These are phyloP conservation scores for Drosophila parthenogenetica DNA, from an alignment of 2,888 invertebrate genomes.

Conservation along the genomic window DNA sequence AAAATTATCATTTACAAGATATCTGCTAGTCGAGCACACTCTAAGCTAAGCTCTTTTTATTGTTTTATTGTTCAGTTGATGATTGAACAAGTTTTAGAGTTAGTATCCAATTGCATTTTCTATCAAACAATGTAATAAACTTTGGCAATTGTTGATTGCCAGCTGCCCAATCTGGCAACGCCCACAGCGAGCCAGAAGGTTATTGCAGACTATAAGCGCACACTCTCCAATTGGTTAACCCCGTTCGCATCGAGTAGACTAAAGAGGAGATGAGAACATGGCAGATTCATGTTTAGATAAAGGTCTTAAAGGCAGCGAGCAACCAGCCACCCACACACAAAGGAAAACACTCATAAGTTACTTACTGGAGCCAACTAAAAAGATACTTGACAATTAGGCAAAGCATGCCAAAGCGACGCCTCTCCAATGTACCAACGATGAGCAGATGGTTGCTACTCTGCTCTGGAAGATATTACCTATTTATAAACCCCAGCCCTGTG, in stretches of 20 bases:
- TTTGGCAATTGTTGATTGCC: conserved; percentile 25
- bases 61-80: conserved; percentile 17
- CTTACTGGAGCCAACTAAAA: conserved; percentile 21
- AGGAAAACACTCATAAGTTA: conserved; percentile 15
- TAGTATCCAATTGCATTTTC: conserved; percentile 21
- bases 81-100: conserved; percentile 18
- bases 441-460: conserved; percentile 16
- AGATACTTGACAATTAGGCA: conserved; percentile 30
- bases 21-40: background rate
- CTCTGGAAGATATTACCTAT: conserved; percentile 27
- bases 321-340: conserved; percentile 17
- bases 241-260: conserved; percentile 13
- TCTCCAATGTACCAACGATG: background rate
- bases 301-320: background rate
- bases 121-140: conserved; percentile 26
- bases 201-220: conserved; percentile 10
- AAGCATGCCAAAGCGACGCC: conserved; percentile 16
- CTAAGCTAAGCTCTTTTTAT: conserved; percentile 9
- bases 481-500: conserved; percentile 46
- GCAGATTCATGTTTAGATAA: conserved; percentile 28
- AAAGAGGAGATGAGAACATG: conserved; percentile 12
- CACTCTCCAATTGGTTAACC: conserved; percentile 28
- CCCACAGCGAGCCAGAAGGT: conserved; percentile 20
- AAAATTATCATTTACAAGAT: background rate
- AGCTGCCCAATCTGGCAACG: conserved; percentile 30